phyloP scores from a whole-genome alignment of 2,888 invertebrate genomes.

The Penaeus monodon region DNA sequence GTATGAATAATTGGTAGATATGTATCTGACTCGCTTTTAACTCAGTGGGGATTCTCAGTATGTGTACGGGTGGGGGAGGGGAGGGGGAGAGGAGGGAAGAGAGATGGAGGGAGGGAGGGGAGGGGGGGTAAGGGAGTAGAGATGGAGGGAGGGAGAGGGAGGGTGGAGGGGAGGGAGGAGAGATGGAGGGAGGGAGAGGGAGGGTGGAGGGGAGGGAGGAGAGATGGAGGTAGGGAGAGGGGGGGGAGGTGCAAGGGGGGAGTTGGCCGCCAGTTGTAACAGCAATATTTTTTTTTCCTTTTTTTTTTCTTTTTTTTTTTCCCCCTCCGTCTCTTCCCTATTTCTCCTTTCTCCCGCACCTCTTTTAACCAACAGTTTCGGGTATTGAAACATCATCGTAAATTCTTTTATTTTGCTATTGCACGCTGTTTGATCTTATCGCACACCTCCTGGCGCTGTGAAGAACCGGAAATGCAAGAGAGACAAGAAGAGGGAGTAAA shows the following conservation, averaged over 20 bases:
- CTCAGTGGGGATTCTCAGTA: background rate
- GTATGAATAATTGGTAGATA: too few relatives aligned
- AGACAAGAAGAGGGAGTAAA: too few relatives aligned
- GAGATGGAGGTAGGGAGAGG: background rate
- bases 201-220: background rate
- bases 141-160: background rate
- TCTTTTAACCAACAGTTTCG: background rate
- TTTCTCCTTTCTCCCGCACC: slow-evolving; percentile 2
- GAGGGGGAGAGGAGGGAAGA: background rate
- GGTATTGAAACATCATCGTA: too few relatives aligned
- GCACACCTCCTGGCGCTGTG: too few relatives aligned
- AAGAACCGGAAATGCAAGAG: too few relatives aligned
- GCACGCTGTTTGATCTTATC: too few relatives aligned
- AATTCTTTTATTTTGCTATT: too few relatives aligned
- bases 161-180: background rate
- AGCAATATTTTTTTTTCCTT: background rate
- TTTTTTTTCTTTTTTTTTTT: slow-evolving; percentile 3
- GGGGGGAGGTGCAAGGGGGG: background rate
- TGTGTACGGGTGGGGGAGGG: background rate
- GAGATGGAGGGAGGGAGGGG: background rate
- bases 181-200: background rate
- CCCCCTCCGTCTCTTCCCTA: background rate
- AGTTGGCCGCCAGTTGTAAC: background rate
- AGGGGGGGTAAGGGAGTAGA: background rate
- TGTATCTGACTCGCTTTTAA: background rate